These are phyloP conservation scores for Epiblema foenella DNA, from an alignment of 2,888 invertebrate genomes.

Conservation along the genomic window DNA sequence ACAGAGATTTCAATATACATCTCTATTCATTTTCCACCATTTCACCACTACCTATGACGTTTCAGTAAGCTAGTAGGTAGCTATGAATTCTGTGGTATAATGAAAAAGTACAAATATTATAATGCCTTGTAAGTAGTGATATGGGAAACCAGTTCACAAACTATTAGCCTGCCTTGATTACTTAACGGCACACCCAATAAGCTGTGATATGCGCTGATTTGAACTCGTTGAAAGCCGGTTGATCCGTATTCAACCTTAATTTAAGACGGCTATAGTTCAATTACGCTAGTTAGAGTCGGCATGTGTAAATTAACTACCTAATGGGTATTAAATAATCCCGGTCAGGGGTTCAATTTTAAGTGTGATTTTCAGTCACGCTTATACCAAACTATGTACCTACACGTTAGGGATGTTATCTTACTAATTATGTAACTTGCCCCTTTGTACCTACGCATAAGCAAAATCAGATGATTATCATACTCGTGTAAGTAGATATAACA, in stretches of 20 bases:
- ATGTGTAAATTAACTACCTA: conserved; percentile 25
- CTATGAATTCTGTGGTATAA: no score
- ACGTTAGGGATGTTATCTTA: no score
- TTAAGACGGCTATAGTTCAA: conserved; percentile 12
- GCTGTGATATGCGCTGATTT: conserved; percentile 34
- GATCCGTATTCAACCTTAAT: conserved; percentile 31
- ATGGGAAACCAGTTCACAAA: not conserved
- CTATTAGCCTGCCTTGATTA: conserved; percentile 26
- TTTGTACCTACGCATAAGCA: no score
- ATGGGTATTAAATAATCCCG: conserved; percentile 32
- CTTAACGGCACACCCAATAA: conserved; percentile 23
- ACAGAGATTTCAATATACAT: no score
- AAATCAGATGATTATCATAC: no score
- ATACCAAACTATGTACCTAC: no score
- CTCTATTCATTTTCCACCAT: no score
- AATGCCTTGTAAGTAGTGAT: not conserved
- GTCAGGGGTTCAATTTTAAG: conserved; percentile 3
- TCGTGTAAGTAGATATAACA: no score
- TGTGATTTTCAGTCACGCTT: not conserved
- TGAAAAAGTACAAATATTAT: no score
- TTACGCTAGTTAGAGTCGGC: conserved; percentile 23
- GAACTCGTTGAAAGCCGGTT: conserved; percentile 22
- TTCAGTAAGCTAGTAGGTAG: no score
- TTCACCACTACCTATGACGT: no score
- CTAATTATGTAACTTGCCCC: no score